Percentiles rank a stretch among this genome's conserved stretches.
phyloP scores from a whole-genome alignment of 2,888 invertebrate species.

The Sussaba pulchella region DNA sequence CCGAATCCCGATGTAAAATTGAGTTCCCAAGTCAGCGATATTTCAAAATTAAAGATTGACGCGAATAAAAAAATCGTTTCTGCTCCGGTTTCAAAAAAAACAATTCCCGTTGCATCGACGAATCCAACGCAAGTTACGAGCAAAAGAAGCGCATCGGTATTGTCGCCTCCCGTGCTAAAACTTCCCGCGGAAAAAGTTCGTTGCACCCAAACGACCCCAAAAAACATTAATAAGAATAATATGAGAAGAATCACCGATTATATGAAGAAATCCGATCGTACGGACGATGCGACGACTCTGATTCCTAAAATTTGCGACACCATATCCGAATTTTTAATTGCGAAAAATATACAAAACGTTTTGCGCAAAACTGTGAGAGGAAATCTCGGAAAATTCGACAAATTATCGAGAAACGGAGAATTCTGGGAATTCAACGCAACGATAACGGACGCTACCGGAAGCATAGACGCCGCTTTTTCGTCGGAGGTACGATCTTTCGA shows the following conservation, averaged over 20 bases:
- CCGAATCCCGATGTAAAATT: not conserved
- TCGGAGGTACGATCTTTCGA: conserved; percentile 83
- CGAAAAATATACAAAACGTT: conserved; percentile 56
- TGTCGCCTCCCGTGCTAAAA: conserved; percentile 62
- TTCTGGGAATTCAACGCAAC: conserved; percentile 87
- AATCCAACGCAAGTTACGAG: conserved; percentile 33
- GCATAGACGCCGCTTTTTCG: conserved; percentile 86
- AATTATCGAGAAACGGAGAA: conserved; percentile 85
- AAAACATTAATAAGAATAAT: conserved; percentile 27
- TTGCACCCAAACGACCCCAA: conserved; percentile 66
- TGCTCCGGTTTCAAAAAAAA: not conserved
- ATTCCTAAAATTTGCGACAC: conserved; percentile 73
- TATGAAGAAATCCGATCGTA: conserved; percentile 55
- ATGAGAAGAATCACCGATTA: conserved; percentile 72
- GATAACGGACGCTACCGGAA: conserved; percentile 86
- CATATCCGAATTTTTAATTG: conserved; percentile 72
- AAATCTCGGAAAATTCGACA: conserved; percentile 86
- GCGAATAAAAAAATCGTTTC: not conserved
- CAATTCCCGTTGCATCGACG: not conserved
- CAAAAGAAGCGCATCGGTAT: conserved; percentile 60
- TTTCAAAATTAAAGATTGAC: conserved; percentile 5
- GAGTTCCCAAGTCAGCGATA: not conserved
- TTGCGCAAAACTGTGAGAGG: conserved; percentile 85
- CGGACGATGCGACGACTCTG: conserved; percentile 14
- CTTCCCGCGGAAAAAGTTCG: conserved; percentile 68